Evolutionary conservation across 2,797 vertebrate genomes (phyloP), one percentile per base, ranked within the genome.

Genomic region (Sebastes matsubarae): DNA sequence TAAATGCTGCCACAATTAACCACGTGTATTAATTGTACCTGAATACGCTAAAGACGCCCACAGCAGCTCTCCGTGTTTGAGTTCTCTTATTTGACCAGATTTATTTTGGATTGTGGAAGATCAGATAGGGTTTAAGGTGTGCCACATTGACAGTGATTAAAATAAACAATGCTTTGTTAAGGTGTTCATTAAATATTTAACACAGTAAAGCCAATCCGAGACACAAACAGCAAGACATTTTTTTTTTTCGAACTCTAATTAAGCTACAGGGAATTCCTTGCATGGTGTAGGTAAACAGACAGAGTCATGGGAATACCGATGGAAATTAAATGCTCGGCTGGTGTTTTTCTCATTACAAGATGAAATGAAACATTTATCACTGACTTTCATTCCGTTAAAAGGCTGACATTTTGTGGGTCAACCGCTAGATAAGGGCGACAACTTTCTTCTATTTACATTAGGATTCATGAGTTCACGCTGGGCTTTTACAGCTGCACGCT

Each of bases 241-340:
- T 93, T 89, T 93, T 95, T 93, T 94, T 90, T 76, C 69, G 7
- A 85, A 82, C 91, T 93, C 93, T 96, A 97, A 97, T 97, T 96
- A 96, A 96, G 91, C 96, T 92, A 93, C 92, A 84, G 96, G 96
- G 96, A 96, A 94, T 96, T 95, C 78, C 88, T 88, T 90, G 92
- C 93, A 93, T 95, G 93, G 94, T 95, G 95, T 95, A 96, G 94
- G 95, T 96, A 96, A 97, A 96, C 95, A 96, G 87, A 92, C 46
- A 73, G 87, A 89, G 92, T 90, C 93, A 42, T 89, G 95, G 95
- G 96, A 95, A 95, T 96, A 94, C 75, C 86, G 89, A 84, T 93
- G 89, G 88, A 95, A 96, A 96, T 96, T 85, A 95, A 95, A 95
- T 90, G 87, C 90, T 95, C 92, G 85, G 88, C 82, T 94, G 85